Evolutionary conservation across 2,113 vertebrate genomes (phyloP), one percentile per base, ranked within the genome.

Genomic region (Notiomystis cincta): DNA sequence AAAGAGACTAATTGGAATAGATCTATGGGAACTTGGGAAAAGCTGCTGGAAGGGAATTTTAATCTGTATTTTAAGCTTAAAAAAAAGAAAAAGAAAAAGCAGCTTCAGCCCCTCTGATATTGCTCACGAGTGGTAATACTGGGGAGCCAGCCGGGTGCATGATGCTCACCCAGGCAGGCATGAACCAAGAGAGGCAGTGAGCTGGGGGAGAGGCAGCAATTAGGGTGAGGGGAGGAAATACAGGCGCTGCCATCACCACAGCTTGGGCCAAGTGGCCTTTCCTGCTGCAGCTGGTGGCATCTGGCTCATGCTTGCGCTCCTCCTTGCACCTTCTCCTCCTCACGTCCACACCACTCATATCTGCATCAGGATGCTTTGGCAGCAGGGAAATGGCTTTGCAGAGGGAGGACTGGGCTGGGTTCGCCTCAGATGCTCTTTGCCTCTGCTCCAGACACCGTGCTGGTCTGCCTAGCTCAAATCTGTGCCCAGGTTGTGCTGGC

Each of bases 1-100:
- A 42, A 71, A 76, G 47, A 60, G 33, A 88, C 78, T 96, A 86
- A 93, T 86, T 94, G 89, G 94, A 91, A 96, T 88, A 88, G 94
- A 96, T 93, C 95, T 83, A 77, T 4, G 2, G 56, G 80, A 93
- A 67, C 75, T 60, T 91, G 88, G 90, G 93, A 50, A 75, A 91
- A 94, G 71, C 70, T 81, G 30, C 47, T 33, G 64, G 27, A 77
- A 89, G 47, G 42, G 33, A 82, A 72, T 89, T 60, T 77, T 75
- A 82, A 84, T 72, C 76, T 80, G 56, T 54, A 38, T 45, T 86
- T 82, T 48, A 57, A 88, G 47, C 31, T 70, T n/a, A n/a, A 9
- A 50, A 54, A 82, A 62, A 64, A 71, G 16, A 16, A n/a, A 62
- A 77, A 70, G 25, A 21, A n/a, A n/a, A n/a, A 69, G 23, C 51